A percentile compares a stretch with the other conserved stretches of the same genome.
Conservation (phyloP, 2,888 invertebrate species). For the Argyresthia goedartella region DNA sequence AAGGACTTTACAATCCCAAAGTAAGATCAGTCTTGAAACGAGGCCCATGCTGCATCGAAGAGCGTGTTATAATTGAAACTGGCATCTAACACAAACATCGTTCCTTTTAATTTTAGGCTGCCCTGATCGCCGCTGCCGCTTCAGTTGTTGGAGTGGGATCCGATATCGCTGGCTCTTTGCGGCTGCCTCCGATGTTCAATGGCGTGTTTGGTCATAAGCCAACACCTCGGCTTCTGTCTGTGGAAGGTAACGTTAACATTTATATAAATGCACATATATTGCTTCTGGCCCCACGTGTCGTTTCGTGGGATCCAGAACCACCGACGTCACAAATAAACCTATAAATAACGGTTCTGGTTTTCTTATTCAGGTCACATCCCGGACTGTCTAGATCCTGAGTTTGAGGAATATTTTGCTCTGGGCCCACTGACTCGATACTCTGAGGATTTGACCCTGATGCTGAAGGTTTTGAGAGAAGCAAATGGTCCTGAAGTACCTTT, state of each 20-base stretch:
- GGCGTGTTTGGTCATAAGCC: slow-evolving; percentile 96
- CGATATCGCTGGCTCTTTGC: slow-evolving; percentile 90
- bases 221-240: slow-evolving; percentile 75
- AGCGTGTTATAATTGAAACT: too few relatives aligned
- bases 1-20: slow-evolving; percentile 72
- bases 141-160: slow-evolving; percentile 88
- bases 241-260: slow-evolving; percentile 46
- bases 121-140: slow-evolving; percentile 82
- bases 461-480: slow-evolving; percentile 76
- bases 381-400: slow-evolving; percentile 70
- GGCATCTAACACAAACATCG: too few relatives aligned
- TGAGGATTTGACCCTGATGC: slow-evolving; percentile 81
- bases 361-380: slow-evolving; percentile 76
- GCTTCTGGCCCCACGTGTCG: too few relatives aligned
- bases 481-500: slow-evolving; percentile 47
- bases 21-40: too few relatives aligned
- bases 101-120: slow-evolving; percentile 57
- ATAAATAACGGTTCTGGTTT: background rate
- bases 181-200: slow-evolving; percentile 91
- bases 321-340: too few relatives aligned
- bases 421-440: slow-evolving; percentile 93
- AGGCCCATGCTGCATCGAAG: too few relatives aligned
- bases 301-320: too few relatives aligned
- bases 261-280: too few relatives aligned
- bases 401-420: slow-evolving; percentile 80